Conservation (phyloP, 37 sponge, comb jelly and placozoan species). For the Axinella damicornis region DNA sequence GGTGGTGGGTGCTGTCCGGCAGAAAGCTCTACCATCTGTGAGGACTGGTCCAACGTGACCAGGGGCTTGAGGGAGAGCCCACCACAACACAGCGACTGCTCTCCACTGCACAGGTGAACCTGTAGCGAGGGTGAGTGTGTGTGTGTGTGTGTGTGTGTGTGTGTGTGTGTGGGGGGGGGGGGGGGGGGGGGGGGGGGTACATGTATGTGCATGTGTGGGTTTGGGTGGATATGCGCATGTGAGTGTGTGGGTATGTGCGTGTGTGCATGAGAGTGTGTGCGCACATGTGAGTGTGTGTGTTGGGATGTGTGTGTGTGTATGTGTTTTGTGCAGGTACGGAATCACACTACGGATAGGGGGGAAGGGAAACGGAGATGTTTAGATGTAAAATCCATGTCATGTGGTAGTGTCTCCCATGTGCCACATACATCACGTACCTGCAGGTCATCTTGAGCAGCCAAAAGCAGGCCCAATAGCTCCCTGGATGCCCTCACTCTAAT, state of each 20-base stretch:
- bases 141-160: too few species aligned
- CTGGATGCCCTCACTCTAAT: conserved; percentile 43
- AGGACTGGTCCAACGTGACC: not conserved
- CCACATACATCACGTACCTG: conserved; percentile 14
- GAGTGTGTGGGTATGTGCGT: too few species aligned
- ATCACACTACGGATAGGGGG: not conserved
- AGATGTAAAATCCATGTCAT: too few species aligned
- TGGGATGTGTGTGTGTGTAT: too few species aligned
- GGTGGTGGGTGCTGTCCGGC: too few species aligned
- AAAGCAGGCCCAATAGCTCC: conserved; percentile 26
- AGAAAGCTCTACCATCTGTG: not conserved
- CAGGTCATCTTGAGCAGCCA: conserved; percentile 62
- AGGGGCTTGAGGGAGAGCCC: not conserved
- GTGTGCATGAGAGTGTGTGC: too few species aligned
- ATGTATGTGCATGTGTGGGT: too few species aligned
- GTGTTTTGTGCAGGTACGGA: too few species aligned
- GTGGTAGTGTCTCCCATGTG: not conserved
- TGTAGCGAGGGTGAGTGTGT: not conserved
- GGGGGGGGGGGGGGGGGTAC: too few species aligned
- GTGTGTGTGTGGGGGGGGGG: too few species aligned
- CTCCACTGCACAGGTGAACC: conserved; percentile 23
- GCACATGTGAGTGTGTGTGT: too few species aligned
- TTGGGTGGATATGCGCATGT: too few species aligned
- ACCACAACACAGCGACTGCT: not conserved
- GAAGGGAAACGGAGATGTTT: not conserved